Base-by-base conservation (phyloP, 1,140 invertebrate species). In the Bombyx mandarina region DNA sequence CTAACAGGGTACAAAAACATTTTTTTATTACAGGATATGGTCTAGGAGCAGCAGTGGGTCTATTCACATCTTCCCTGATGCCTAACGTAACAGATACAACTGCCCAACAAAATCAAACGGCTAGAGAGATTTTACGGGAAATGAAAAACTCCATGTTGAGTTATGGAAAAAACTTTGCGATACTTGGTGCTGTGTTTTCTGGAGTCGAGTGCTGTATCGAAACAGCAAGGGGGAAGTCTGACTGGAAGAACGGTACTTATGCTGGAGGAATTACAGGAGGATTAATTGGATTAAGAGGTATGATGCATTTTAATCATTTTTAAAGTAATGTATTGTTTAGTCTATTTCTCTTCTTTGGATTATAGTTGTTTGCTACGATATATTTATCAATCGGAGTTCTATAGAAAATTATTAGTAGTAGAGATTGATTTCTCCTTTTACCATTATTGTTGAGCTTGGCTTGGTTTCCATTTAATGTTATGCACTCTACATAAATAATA, bases 81-180 rank as follows among this genome's bases (percentile, higher is more conserved):
- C 97, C 98, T 35, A 94, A 93, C 71, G 91, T 95, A 54, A 91
- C 94, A 5, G 89, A 90, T 54, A 81, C 90, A 3, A 91, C 88
- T 51, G 91, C 94, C 47, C 95, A 94, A 75, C 94, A 95, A 79
- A 93, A 92, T 67, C 96, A 97, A 88, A 94, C 94, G 9, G 95
- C 94, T 0, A 83, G 92, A 66, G 93, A 97, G 87, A 93, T 97
- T 50, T 91, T 98, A 59, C 85, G 91, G 49, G 98, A 99, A 87
- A 98, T 99, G 96, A 96, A 95, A 87, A 89, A 88, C 1, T 94
- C 97, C 6, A 97, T 96, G 54, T 78, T 97, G 47, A 92, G 95
- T 55, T 98, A 99, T 89, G 98, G 95, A 0, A 99, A 99, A 89
- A 99, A 99, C 85, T 99, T 99, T 92, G 98, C 97, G 18, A 89